These are phyloP conservation scores for Jaculus jaculus DNA, from an alignment of 2,113 vertebrate genomes.

Conservation along the genomic window DNA sequence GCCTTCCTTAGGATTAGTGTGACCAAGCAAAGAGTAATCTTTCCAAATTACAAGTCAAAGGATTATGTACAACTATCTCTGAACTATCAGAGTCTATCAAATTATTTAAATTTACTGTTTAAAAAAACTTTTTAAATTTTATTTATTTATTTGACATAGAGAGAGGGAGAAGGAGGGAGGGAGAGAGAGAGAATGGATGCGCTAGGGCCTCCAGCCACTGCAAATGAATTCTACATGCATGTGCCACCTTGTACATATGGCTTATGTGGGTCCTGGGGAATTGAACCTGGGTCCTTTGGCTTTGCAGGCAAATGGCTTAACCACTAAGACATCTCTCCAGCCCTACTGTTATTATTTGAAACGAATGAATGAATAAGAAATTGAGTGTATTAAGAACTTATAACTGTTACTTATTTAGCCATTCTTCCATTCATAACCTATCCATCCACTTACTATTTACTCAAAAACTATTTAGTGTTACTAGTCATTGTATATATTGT, in stretches of 20 bases:
- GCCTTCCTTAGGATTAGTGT: background rate
- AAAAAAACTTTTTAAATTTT: no score
- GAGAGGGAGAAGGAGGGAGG: no score
- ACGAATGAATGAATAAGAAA: background rate
- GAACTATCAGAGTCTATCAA: background rate
- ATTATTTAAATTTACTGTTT: background rate
- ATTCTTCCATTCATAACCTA: background rate
- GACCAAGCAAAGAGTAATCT: background rate
- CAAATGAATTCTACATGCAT: no score
- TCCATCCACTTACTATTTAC: background rate
- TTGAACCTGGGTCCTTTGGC: no score
- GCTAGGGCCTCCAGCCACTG: no score
- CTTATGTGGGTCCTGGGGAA: no score
- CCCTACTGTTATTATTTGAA: background rate
- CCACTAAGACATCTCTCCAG: no score
- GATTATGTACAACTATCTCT: background rate
- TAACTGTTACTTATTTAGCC: background rate
- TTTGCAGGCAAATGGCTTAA: no score
- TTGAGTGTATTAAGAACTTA: background rate
- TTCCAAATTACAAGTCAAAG: conserved; percentile 4
- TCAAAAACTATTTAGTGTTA: background rate
- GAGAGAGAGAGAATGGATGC: no score
- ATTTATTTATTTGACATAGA: no score
- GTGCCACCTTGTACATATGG: no score
- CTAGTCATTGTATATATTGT: background rate